Evolutionary conservation across 2,797 vertebrate species (phyloP).

Genomic region (Cryptoprocta ferox): DNA sequence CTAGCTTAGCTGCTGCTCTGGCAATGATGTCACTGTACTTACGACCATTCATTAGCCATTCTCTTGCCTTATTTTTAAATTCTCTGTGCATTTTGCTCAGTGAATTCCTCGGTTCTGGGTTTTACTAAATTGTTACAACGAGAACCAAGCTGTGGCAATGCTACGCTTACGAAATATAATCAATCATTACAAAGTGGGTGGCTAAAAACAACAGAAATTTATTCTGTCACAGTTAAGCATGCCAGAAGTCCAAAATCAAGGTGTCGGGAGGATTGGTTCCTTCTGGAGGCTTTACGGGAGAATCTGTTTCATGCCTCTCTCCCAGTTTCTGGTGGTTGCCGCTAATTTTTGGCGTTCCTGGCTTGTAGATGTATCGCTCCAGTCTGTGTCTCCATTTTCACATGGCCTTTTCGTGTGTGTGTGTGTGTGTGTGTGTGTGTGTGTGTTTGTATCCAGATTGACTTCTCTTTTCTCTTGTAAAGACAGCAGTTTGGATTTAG

Average conservation of each 20-base stretch:
- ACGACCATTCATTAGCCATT: conserved; percentile 14
- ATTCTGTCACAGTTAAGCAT: conserved; percentile 26
- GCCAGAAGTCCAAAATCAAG: conserved; percentile 4
- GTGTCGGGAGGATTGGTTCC: not conserved
- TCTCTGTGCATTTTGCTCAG: conserved; percentile 45
- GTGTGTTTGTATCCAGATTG: not conserved
- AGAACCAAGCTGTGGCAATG: conserved; percentile 30
- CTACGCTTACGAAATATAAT: conserved; percentile 41
- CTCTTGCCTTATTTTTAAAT: conserved; percentile 45
- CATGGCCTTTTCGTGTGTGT: not conserved
- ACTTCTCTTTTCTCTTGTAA: not conserved
- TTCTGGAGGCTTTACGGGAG: not conserved
- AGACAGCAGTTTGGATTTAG: not conserved
- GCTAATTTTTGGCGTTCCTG: not conserved
- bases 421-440: not conserved
- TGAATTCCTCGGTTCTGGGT: conserved; percentile 44
- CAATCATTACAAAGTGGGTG: conserved; percentile 31
- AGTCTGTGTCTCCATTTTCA: conserved; percentile 28
- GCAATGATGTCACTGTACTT: not conserved
- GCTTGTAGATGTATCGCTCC: not conserved
- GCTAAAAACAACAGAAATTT: conserved; percentile 37
- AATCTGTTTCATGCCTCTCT: not conserved
- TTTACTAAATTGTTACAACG: conserved; percentile 56
- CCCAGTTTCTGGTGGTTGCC: not conserved
- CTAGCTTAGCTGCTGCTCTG: not conserved